Conservation (phyloP, 2,797 vertebrate genomes). For the Sternarchorhynchus goeldii region DNA sequence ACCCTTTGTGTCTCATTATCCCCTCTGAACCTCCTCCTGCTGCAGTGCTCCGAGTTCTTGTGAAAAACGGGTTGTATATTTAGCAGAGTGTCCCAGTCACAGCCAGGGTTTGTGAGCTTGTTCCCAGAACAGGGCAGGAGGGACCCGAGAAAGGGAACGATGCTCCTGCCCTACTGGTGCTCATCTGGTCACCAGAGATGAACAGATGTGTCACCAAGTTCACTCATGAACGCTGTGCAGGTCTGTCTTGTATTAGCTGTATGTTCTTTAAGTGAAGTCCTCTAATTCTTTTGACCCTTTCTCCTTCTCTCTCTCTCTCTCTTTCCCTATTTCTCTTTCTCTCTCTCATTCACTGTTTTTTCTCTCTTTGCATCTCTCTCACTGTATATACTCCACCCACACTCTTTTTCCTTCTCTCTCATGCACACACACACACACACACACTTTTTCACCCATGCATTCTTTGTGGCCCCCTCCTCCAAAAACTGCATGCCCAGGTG, state of each 20-base stretch:
- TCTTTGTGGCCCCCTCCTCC: background rate
- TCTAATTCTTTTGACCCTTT: background rate
- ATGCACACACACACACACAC: background rate
- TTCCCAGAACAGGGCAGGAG: background rate
- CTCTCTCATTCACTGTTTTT: background rate
- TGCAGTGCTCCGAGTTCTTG: background rate
- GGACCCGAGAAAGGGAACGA: background rate
- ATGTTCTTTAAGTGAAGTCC: background rate
- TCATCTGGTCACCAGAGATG: constrained; percentile 54
- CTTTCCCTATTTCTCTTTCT: constrained; percentile 4
- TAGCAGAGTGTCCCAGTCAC: background rate
- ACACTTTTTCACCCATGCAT: background rate
- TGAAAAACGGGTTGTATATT: background rate
- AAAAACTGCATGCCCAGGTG: background rate
- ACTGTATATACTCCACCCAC: background rate
- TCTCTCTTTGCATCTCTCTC: background rate
- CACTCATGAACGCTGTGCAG: background rate
- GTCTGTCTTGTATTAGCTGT: constrained; percentile 38
- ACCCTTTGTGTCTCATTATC: background rate
- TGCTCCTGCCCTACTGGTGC: constrained; percentile 14
- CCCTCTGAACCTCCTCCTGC: background rate
- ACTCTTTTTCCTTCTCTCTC: background rate
- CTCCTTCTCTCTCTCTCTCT: background rate
- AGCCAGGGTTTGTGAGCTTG: background rate
- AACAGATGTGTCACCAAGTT: constrained; percentile 39